Evolutionary conservation across 2,113 vertebrate species (phyloP).

Genomic region (Triplophysa siluroides): DNA sequence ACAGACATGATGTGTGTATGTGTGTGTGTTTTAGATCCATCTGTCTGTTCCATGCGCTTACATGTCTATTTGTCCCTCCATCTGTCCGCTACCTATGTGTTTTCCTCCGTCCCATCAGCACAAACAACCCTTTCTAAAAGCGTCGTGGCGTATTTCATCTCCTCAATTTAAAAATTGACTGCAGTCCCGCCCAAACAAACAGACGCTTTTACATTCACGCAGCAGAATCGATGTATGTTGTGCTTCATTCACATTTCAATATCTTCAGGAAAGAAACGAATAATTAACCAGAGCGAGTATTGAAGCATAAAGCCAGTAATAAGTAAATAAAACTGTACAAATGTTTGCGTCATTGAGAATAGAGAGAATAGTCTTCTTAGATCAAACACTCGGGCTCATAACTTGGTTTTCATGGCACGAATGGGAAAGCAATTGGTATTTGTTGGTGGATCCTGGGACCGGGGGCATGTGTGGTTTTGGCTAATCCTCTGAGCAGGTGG

Average conservation of each 20-base stretch:
- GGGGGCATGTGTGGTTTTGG: slow-evolving; percentile 32
- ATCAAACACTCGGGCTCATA: not conserved
- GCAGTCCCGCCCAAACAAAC: slow-evolving; percentile 27
- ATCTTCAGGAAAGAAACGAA: too few relatives aligned
- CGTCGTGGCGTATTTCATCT: slow-evolving; percentile 43
- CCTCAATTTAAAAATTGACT: slow-evolving; percentile 14
- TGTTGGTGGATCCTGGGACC: not conserved
- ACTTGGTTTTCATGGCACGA: not conserved
- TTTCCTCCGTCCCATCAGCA: slow-evolving; percentile 28
- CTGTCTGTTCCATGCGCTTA: slow-evolving; percentile 42
- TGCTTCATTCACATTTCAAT: too few relatives aligned
- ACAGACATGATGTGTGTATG: slow-evolving; percentile 14
- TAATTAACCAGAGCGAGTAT: too few relatives aligned
- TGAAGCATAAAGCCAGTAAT: too few relatives aligned
- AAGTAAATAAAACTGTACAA: too few relatives aligned
- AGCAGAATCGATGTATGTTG: not conserved
- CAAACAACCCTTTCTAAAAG: slow-evolving; percentile 44
- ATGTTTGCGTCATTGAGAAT: not conserved
- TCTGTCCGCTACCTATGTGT: slow-evolving; percentile 53
- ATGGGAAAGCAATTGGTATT: not conserved
- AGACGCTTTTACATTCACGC: slow-evolving; percentile 1
- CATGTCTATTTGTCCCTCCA: slow-evolving; percentile 52
- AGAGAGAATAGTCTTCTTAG: not conserved
- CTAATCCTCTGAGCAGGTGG: slow-evolving; percentile 55
- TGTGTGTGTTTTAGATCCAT: slow-evolving; percentile 39